Evolutionary conservation across 2,113 vertebrate species (phyloP).

Genomic region (Eclectus roratus): DNA sequence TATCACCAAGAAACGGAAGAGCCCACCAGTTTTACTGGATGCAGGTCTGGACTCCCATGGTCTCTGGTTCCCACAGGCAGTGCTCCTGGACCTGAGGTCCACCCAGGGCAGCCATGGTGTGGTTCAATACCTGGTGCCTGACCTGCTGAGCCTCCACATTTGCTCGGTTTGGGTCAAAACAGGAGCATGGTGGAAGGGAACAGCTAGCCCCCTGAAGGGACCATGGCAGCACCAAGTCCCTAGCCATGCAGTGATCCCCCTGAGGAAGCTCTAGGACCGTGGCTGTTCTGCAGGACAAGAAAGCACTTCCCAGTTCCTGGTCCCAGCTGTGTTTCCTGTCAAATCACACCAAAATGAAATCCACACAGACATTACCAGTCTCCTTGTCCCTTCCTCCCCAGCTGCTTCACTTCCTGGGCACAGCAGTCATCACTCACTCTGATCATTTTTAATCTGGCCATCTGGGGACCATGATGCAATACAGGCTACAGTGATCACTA

Average conservation of each 20-base stretch:
- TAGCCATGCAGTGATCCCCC: not conserved
- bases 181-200: not conserved
- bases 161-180: not conserved
- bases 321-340: not conserved
- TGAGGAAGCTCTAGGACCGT: not conserved
- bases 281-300: not conserved
- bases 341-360: not conserved
- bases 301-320: not conserved
- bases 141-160: not conserved
- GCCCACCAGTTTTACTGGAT: too few relatives aligned
- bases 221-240: not conserved
- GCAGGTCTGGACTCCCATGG: not conserved
- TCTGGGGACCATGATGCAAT: not conserved
- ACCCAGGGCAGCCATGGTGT: not conserved
- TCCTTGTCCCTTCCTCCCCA: not conserved
- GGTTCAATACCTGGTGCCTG: not conserved
- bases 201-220: not conserved
- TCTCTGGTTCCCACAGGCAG: not conserved
- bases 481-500: fast-evolving
- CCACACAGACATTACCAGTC: not conserved
- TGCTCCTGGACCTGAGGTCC: not conserved
- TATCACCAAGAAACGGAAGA: not conserved
- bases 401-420: fast-evolving
- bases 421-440: not conserved
- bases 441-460: too few relatives aligned